Evolutionary conservation across 2,797 vertebrate species (phyloP), one percentile per base, ranked within the genome.

Genomic region (Micromesistius poutassou): DNA sequence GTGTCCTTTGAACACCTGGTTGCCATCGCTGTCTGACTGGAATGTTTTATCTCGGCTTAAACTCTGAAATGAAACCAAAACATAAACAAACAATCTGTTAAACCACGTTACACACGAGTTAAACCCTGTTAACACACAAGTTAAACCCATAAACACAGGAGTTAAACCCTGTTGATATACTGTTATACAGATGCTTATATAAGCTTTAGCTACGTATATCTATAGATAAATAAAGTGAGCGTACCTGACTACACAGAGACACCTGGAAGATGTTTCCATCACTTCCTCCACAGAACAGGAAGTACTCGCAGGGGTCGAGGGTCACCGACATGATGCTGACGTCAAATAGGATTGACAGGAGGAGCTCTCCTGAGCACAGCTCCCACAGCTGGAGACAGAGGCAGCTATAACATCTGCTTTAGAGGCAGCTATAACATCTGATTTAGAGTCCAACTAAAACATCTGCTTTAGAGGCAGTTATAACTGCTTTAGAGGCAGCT

Each of bases 211-310:
- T 42, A 42, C 10, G 14, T 12, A 13, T 13, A 12, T 13, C 12
- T 42, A 42, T 42, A 13, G 40, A 12, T 12, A 42, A 12, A 42
- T 42, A 16, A 42, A 16, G 46, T 62, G 22, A 12, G n/a, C 12
- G n/a, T 68, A 98, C 97, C 95, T 94, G 95, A 79, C 94, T 91
- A 73, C 92, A 96, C 14, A 99, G 94, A 70, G 97, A 96, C 0
- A 98, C 95, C 87, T 98, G 97, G 90, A 97, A 98, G 84, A 99
- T 95, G 87, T 94, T 96, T 0, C 98, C 97, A 0, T 99, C 96
- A 13, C 95, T 96, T 78, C 97, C 96, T 0, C 97, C 97, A 0
- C 97, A 98, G 90, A 98, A 99, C 82, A 98, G 90, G 77, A 94
- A 96, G 79, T 97, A 96, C 89, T 99, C 97, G 0, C 95, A 94